These are phyloP conservation scores for Nomada flava DNA, from an alignment of 2,888 invertebrate genomes.

Conservation along the genomic window DNA sequence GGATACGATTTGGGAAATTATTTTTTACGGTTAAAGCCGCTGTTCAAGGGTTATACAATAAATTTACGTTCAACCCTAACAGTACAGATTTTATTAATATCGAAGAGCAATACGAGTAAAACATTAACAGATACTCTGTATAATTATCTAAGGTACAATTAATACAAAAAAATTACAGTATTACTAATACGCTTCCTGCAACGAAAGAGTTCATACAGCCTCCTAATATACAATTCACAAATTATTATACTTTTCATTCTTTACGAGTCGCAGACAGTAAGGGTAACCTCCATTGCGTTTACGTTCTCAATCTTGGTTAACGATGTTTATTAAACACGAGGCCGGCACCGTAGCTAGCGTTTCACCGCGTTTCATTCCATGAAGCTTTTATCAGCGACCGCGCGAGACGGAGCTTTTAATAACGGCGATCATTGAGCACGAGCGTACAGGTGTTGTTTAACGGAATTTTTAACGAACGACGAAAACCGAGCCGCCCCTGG, in stretches of 20 bases:
- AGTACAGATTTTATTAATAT: too few species aligned
- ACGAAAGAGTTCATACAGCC: too few species aligned
- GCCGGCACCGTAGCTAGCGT: background rate
- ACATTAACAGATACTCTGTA: too few species aligned
- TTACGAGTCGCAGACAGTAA: background rate
- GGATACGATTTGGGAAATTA: background rate
- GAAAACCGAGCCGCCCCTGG: background rate
- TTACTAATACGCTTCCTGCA: too few species aligned
- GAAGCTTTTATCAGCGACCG: conserved; percentile 8
- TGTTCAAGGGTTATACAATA: too few species aligned
- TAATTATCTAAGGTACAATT: too few species aligned
- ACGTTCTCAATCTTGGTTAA: background rate
- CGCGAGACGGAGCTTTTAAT: conserved; percentile 29
- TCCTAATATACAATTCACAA: too few species aligned
- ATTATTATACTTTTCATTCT: too few species aligned
- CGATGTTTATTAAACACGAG: conserved; percentile 6
- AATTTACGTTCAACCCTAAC: too few species aligned
- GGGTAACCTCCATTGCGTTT: background rate
- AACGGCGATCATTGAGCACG: conserved; percentile 14
- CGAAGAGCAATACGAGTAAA: too few species aligned
- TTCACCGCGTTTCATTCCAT: background rate
- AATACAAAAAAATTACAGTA: too few species aligned
- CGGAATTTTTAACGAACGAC: conserved; percentile 44
- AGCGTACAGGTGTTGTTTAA: background rate
- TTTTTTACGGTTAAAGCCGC: background rate